Base-by-base conservation (phyloP, 2,797 vertebrate genomes). In the Poecilia picta region DNA sequence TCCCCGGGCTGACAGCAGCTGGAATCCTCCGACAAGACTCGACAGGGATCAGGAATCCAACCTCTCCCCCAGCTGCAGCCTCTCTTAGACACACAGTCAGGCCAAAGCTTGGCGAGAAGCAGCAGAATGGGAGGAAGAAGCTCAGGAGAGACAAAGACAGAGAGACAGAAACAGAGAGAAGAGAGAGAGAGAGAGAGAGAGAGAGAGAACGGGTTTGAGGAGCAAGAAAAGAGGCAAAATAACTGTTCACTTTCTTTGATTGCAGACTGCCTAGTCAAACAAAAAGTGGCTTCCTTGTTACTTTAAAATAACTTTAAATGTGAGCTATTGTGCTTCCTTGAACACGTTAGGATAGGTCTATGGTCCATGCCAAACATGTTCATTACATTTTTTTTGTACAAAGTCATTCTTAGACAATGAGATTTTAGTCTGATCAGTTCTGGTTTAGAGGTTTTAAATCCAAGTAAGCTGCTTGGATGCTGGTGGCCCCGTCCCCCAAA, bases 11-110 rank as follows among this genome's bases (percentile, higher is more conserved):
- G 80, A 81, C 82, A 68, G 73, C 77, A 57, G 77, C 85, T 82
- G 89, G 94, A 96, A 94, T 96, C 95, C 89, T 92, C 33, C 83
- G 87, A 96, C 96, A 96, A 96, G 96, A 96, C 94, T 87, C 74
- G 79, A 96, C 96, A 96, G 84, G 88, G 93, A 88, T 86, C 94
- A 93, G 93, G 95, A 96, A 96, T 96, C 89, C 87, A 86, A 81
- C 90, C 85, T 92, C 90, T 84, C 93, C 91, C 46, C 46, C 39
- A 62, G 53, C 81, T 45, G 72, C 66, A 53, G 28, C 78, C 28
- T 31, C 0, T 25, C 41, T 25, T n/a, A 64, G 73, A 70, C 59
- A 53, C 79, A 71, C 28, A 77, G 16, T 45, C 51, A 49, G 72
- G 20, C n/a, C 12, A 43, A n/a, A 16, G 66, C 51, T 20, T 7